A percentile compares a stretch with the other conserved stretches of the same genome.
These are phyloP conservation scores for Neoascia interrupta DNA, from an alignment of 2,888 invertebrate genomes.

Conservation along the genomic window DNA sequence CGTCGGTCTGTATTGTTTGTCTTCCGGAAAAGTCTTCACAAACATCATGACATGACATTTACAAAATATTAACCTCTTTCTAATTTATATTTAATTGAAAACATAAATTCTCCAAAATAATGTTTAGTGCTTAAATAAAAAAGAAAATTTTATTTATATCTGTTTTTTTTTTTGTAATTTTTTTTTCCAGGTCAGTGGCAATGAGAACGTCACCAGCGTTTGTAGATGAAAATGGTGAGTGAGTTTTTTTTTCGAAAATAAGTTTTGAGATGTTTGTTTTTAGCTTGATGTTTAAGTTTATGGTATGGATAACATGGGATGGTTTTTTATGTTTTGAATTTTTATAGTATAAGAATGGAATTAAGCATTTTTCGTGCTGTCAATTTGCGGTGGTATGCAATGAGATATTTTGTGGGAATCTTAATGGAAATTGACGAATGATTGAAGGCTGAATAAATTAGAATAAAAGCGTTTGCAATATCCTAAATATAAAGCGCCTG, in stretches of 20 bases:
- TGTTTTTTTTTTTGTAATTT: constrained; percentile 59
- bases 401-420: too few species aligned
- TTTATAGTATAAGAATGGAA: too few species aligned
- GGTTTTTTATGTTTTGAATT: background rate
- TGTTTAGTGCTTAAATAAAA: constrained; percentile 37
- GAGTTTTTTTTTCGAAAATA: background rate
- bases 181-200: constrained; percentile 77
- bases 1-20: too few species aligned
- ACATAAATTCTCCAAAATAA: constrained; percentile 21
- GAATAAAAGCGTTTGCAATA: too few species aligned
- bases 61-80: constrained; percentile 38
- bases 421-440: too few species aligned
- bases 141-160: constrained; percentile 18
- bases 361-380: too few species aligned
- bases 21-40: too few species aligned
- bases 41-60: constrained; percentile 15
- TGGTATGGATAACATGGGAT: background rate
- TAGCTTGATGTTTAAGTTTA: constrained; percentile 6
- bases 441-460: too few species aligned
- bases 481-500: too few species aligned
- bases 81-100: constrained; percentile 41
- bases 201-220: constrained; percentile 78
- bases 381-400: too few species aligned
- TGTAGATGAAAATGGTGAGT: constrained; percentile 79
- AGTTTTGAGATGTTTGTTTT: constrained; percentile 3